phyloP scores from a whole-genome alignment of 2,888 invertebrate species.

The Alcis repandata region DNA sequence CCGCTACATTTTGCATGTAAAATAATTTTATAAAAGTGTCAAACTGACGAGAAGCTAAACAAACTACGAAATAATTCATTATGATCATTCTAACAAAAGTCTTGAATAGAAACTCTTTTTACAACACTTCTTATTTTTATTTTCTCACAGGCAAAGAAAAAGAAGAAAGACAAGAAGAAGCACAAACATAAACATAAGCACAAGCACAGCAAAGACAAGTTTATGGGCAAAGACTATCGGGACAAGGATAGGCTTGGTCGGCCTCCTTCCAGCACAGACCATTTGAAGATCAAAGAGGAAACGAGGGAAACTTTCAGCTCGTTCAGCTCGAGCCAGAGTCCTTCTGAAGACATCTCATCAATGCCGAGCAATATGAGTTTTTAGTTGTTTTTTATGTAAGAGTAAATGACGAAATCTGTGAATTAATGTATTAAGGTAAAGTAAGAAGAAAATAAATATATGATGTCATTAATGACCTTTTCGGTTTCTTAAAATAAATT shows the following conservation, averaged over 20 bases:
- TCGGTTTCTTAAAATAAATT: no score
- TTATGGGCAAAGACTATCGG: conserved; percentile 81
- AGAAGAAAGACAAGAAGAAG: conserved; percentile 92
- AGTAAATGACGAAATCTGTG: conserved; percentile 6
- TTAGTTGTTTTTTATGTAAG: conserved; percentile 42
- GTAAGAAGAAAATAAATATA: no score
- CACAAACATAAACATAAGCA: conserved; percentile 97
- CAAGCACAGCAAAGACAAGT: conserved; percentile 89
- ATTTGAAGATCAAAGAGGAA: conserved; percentile 90
- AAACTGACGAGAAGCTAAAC: no score
- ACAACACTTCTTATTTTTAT: not conserved
- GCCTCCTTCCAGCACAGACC: conserved; percentile 78
- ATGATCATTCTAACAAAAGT: no score
- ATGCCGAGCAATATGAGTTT: conserved; percentile 82
- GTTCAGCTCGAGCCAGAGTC: conserved; percentile 91
- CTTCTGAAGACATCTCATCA: conserved; percentile 83
- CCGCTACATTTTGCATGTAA: no score
- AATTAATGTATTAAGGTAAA: not conserved
- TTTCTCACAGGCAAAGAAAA: conserved; percentile 87
- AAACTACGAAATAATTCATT: no score
- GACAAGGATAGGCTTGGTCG: conserved; percentile 67
- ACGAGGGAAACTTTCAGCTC: conserved; percentile 92
- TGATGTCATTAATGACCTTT: no score
- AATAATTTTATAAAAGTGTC: no score
- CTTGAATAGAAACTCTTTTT: no score